A percentile compares a stretch with the other conserved stretches of the same genome.
Evolutionary conservation across 2,113 vertebrate genomes (phyloP).

Genomic region (Felis chaus): DNA sequence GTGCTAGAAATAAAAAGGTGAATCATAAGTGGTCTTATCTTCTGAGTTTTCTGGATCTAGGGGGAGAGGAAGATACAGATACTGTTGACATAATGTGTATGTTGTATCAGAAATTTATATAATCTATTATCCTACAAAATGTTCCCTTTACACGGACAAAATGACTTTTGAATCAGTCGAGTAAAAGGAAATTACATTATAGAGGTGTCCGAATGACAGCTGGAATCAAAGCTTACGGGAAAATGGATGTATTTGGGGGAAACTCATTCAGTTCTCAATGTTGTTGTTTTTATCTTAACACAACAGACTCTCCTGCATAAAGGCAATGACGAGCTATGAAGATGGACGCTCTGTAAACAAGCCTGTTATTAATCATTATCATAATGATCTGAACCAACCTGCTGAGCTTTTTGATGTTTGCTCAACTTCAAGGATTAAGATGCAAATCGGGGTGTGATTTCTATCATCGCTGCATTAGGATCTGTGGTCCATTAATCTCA

Average conservation of each 20-base stretch:
- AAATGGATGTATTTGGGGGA: not conserved
- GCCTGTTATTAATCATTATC: constrained; percentile 80
- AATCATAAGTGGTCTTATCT: not conserved
- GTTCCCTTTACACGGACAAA: not conserved
- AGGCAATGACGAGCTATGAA: constrained; percentile 9
- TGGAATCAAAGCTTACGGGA: not conserved
- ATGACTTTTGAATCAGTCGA: not conserved
- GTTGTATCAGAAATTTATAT: not conserved
- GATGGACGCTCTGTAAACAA: constrained; percentile 54
- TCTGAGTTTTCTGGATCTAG: not conserved
- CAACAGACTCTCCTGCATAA: constrained; percentile 3
- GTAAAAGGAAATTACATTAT: not conserved
- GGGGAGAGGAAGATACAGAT: not conserved
- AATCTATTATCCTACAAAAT: not conserved
- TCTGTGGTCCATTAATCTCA: constrained; percentile 63
- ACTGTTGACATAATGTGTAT: not conserved
- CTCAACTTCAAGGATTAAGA: constrained; percentile 78
- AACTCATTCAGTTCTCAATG: not conserved
- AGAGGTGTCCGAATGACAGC: not conserved
- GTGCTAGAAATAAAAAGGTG: not conserved
- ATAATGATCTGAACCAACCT: constrained; percentile 78
- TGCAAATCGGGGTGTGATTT: constrained; percentile 77
- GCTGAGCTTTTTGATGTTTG: constrained; percentile 78
- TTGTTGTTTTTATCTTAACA: constrained; percentile 7
- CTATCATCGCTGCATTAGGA: constrained; percentile 59